Percentiles rank a stretch among this genome's conserved stretches.
Evolutionary conservation across 1,140 invertebrate species (phyloP).

Genomic region (Euglossa dilemma): DNA sequence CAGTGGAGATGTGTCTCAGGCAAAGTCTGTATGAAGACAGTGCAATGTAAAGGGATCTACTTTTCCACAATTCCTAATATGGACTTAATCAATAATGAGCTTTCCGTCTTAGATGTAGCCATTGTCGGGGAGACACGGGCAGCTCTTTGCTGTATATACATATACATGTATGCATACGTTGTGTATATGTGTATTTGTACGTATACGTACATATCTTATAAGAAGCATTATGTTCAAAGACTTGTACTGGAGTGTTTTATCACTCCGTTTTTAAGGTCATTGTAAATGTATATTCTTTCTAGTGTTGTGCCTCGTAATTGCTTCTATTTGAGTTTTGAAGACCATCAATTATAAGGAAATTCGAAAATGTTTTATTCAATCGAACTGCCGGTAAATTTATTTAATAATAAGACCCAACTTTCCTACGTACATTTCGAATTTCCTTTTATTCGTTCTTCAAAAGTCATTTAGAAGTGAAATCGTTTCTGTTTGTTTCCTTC

Average conservation of each 20-base stretch:
- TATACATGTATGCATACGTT: slow-evolving; percentile 18
- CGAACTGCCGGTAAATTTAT: slow-evolving; percentile 26
- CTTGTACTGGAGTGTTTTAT: slow-evolving; percentile 42
- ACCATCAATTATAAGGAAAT: slow-evolving; percentile 6
- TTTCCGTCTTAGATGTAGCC: slow-evolving; percentile 46
- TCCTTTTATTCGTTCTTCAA: slow-evolving; percentile 30
- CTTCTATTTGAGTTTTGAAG: slow-evolving; percentile 58
- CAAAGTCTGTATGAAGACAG: slow-evolving; percentile 35
- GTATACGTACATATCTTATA: slow-evolving; percentile 45
- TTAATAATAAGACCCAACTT: slow-evolving; percentile 16
- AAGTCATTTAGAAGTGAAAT: slow-evolving; percentile 39
- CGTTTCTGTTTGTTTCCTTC: slow-evolving; percentile 43
- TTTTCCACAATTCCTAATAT: slow-evolving; percentile 35
- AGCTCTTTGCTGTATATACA: slow-evolving; percentile 40
- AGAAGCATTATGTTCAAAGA: slow-evolving; percentile 55
- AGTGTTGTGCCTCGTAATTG: slow-evolving; percentile 37
- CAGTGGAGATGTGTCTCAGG: slow-evolving; percentile 31
- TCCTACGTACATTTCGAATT: slow-evolving; percentile 8
- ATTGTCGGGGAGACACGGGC: slow-evolving; percentile 47
- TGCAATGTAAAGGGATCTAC: slow-evolving; percentile 41
- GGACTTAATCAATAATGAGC: slow-evolving; percentile 46
- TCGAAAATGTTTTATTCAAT: neutral
- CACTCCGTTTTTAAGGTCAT: slow-evolving; percentile 48
- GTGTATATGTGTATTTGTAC: slow-evolving; percentile 15
- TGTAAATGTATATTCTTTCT: slow-evolving; percentile 66